A percentile compares a stretch with the other conserved stretches of the same genome.
Evolutionary conservation across 1,140 invertebrate species (phyloP).

Genomic region (Steinernema khuongi): DNA sequence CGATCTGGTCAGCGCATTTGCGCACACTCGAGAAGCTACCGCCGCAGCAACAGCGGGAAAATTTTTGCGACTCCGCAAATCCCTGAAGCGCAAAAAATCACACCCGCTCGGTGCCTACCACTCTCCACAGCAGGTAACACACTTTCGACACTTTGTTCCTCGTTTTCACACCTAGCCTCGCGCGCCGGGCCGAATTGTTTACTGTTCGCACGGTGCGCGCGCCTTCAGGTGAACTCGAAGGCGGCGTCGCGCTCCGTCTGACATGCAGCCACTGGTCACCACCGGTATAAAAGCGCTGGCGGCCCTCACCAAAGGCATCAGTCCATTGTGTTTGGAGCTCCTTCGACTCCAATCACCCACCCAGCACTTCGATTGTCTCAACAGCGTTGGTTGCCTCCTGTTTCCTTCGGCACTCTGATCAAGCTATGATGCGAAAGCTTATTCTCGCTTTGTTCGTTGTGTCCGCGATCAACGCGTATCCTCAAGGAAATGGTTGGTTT

Average conservation of each 20-base stretch:
- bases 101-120: neutral
- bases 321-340: constrained; percentile 10
- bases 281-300: neutral
- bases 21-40: neutral
- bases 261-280: constrained; percentile 1
- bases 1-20: neutral
- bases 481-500: constrained; percentile 10
- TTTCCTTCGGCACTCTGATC: neutral
- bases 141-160: neutral
- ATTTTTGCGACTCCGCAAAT: neutral
- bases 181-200: neutral
- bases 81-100: neutral
- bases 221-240: neutral
- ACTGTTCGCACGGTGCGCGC: neutral
- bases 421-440: neutral
- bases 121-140: neutral
- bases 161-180: constrained; percentile 5
- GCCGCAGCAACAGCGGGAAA: too few relatives aligned
- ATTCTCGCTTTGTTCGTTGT: constrained; percentile 3
- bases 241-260: neutral
- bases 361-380: neutral
- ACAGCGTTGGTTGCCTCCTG: neutral
- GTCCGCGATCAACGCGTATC: constrained; percentile 12
- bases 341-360: neutral
- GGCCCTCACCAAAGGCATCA: neutral